These are phyloP conservation scores for Atlantisia rogersi DNA, from an alignment of 2,113 vertebrate species.

Conservation along the genomic window DNA sequence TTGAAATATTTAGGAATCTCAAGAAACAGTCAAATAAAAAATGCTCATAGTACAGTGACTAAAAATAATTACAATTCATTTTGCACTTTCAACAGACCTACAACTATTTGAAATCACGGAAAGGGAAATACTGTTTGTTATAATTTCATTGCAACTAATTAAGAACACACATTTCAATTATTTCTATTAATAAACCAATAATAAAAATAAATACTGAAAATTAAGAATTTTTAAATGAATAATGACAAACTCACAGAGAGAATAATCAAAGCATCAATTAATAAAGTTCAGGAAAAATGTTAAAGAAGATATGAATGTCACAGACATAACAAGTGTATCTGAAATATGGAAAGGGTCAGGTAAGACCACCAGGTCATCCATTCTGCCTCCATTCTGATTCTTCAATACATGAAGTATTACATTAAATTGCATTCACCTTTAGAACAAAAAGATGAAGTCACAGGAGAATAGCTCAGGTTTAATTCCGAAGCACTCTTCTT, in stretches of 20 bases:
- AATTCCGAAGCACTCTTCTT: neutral
- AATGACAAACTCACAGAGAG: neutral
- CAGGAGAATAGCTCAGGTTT: neutral
- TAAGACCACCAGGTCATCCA: neutral
- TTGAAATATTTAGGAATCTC: neutral
- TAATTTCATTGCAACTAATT: neutral
- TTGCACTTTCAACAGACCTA: neutral
- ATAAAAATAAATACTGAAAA: neutral
- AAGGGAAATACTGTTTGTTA: rapidly evolving
- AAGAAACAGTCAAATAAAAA: neutral
- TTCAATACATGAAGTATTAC: neutral
- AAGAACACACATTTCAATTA: neutral
- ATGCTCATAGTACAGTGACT: neutral
- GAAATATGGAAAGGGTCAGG: neutral
- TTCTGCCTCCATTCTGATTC: neutral
- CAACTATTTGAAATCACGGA: neutral
- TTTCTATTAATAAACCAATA: neutral
- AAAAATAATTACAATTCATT: neutral
- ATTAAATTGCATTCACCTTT: neutral
- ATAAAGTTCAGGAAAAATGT: neutral
- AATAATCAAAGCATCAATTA: neutral
- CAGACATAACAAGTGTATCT: neutral
- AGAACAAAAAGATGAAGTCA: neutral
- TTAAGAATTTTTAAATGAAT: neutral
- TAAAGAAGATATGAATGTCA: neutral